A percentile compares a stretch with the other conserved stretches of the same genome.
These are phyloP conservation scores for Cnemophilus loriae DNA, from an alignment of 2,113 vertebrate species.

Conservation along the genomic window DNA sequence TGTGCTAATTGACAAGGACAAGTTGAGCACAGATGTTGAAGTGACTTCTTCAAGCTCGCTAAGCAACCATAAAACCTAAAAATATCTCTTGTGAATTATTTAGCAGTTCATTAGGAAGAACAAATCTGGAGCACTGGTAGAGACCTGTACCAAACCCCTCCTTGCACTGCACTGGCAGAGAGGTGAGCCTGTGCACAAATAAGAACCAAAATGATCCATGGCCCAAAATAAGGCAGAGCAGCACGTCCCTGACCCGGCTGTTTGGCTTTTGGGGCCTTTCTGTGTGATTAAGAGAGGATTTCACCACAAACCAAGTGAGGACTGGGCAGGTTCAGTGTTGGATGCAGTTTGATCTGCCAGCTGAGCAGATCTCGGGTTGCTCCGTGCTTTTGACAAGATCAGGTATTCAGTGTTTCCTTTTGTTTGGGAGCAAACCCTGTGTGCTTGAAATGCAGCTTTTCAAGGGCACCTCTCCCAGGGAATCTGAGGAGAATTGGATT, in stretches of 20 bases:
- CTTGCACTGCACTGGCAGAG: not conserved
- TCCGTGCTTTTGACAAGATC: not conserved
- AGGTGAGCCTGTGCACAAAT: not conserved
- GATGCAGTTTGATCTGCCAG: not conserved
- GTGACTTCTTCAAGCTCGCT: not conserved
- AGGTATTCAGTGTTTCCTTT: not conserved
- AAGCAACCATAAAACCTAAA: not conserved
- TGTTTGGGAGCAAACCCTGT: not conserved
- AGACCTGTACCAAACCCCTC: not conserved
- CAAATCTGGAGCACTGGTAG: not conserved
- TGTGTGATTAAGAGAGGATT: not conserved
- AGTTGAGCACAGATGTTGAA: not conserved
- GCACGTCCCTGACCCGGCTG: not conserved
- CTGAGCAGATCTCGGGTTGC: not conserved
- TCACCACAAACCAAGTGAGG: not conserved
- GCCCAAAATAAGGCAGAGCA: not conserved
- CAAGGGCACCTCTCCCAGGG: not conserved
- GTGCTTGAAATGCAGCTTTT: not conserved
- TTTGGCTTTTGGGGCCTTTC: not conserved
- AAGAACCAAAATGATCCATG: not conserved
- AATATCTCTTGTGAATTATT: constrained; percentile 8
- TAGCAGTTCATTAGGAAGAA: not conserved
- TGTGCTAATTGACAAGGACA: not conserved
- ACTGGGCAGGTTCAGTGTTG: not conserved
- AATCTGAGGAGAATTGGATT: not conserved